These are phyloP conservation scores for Drosophila siamana DNA, from an alignment of 2,888 invertebrate genomes.

Conservation along the genomic window DNA sequence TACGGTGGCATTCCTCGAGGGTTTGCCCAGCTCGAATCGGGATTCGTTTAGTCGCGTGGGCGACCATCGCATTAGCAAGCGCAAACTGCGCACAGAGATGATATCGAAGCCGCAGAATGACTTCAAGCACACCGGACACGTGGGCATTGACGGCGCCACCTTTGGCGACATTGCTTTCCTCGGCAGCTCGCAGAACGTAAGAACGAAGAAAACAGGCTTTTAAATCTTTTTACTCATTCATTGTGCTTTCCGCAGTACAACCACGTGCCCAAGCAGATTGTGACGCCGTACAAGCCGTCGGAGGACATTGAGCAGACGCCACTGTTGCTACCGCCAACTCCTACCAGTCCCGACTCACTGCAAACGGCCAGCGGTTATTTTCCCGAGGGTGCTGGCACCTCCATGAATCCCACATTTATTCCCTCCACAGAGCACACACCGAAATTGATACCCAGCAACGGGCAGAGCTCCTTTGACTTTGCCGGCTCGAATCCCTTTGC, in stretches of 20 bases:
- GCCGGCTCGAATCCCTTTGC: constrained; percentile 84
- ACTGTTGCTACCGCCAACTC: constrained; percentile 87
- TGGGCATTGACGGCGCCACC: constrained; percentile 98
- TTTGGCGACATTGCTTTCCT: constrained; percentile 95
- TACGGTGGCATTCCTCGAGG: constrained; percentile 93
- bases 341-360: constrained; percentile 85
- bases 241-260: constrained; percentile 87
- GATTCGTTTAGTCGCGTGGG: constrained; percentile 88
- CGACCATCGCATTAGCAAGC: constrained; percentile 87
- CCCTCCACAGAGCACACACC: constrained; percentile 85
- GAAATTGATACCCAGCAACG: constrained; percentile 80
- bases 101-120: constrained; percentile 99
- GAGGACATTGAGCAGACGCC: constrained; percentile 92
- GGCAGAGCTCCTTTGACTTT: constrained; percentile 84
- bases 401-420: constrained; percentile 85
- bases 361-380: constrained; percentile 86
- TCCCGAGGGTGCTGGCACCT: constrained; percentile 82
- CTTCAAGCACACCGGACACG: constrained; percentile 97
- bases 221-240: background rate
- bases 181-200: constrained; percentile 85
- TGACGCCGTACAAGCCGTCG: constrained; percentile 95
- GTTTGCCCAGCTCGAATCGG: constrained; percentile 85
- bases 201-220: constrained; percentile 42
- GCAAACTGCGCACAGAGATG: constrained; percentile 94
- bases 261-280: constrained; percentile 94